Percentiles rank a stretch among this genome's conserved stretches.
These are phyloP conservation scores for Gymnosoma rotundatum DNA, from an alignment of 2,888 invertebrate species.

Conservation along the genomic window DNA sequence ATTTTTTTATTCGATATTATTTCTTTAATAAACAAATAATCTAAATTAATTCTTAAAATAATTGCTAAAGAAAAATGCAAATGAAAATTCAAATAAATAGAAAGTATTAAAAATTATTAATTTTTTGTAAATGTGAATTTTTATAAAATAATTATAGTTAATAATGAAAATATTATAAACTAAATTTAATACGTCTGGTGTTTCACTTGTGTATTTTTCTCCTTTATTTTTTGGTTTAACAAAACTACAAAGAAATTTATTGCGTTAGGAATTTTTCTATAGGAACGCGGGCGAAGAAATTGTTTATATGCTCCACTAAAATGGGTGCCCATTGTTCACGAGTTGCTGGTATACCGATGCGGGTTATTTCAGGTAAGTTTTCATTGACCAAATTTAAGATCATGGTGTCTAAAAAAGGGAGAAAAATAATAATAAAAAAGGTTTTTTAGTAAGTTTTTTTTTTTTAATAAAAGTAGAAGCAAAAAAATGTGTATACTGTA, in stretches of 20 bases:
- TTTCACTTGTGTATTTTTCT: conserved; percentile 12
- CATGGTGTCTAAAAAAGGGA: conserved; percentile 76
- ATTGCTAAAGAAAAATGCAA: conserved; percentile 8
- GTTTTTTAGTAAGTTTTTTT: too few species aligned
- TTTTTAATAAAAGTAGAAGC: too few species aligned
- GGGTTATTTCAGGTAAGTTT: conserved; percentile 84
- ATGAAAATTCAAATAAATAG: conserved; percentile 44
- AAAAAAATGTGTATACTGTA: too few species aligned
- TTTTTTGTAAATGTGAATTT: neutral
- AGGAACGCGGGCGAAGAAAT: conserved; percentile 81
- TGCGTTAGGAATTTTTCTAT: conserved; percentile 79
- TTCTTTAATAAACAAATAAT: conserved; percentile 21
- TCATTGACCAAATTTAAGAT: conserved; percentile 83
- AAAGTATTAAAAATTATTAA: conserved; percentile 14
- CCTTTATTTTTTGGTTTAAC: conserved; percentile 33
- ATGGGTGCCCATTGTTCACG: conserved; percentile 81
- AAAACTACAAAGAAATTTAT: conserved; percentile 57
- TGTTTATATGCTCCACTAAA: conserved; percentile 78
- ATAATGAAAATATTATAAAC: conserved; percentile 12
- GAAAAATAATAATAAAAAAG: too few species aligned
- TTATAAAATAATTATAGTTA: conserved; percentile 12
- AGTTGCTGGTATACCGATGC: conserved; percentile 83
- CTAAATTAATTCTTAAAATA: conserved; percentile 34
- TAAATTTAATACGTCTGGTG: conserved; percentile 17
- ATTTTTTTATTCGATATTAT: conserved; percentile 8